Base-by-base conservation (phyloP, 2,888 invertebrate species). In the Cheilosia vernalis region DNA sequence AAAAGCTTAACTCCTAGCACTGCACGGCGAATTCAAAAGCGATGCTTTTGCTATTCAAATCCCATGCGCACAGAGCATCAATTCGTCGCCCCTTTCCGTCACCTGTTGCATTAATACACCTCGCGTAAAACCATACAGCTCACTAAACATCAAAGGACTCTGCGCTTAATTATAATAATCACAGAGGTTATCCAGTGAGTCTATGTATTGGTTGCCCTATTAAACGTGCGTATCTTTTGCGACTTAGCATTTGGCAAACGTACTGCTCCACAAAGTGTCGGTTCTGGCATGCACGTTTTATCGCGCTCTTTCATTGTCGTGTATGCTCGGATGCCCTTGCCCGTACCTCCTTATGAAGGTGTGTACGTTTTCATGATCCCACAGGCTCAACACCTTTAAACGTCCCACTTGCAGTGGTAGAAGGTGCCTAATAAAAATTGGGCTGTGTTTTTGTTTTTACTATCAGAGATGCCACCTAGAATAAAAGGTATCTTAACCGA, bases 81-180 rank as follows among this genome's bases (percentile, higher is more conserved):
- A 27, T 60, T 44, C 47, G 21, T 72, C 55, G n/a, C 19, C 47
- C 55, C 15, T 4, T 9, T 55, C 53, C 61, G 53, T 21, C 72
- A 83, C 82, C 78, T 83, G 82, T 83, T 83, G 82, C 70, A 72
- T 67, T 17, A 37, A 37, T 15, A 17, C 51, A 56, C 33, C 40
- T n/a, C 13, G 4, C 33, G 3, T 17, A 27, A 30, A 9, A 7
- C 9, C 47, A 47, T 17, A 53, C 30, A 27, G 27, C 15, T 6
- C 17, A n/a, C 1, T 42, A 40, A 47, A 40, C 49, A 30, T 49
- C 74, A 66, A 76, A 60, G 42, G 37, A 70, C 37, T 76, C 33
- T 76, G 47, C n/a, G 9, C 51, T 67, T 67, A 76, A 76, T 67
- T 76, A 44, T 17, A 37, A 76, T 27, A 47, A 56, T 37, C 55